Base-by-base conservation (phyloP, 2,113 vertebrate genomes). In the Oreochromis spilurus region DNA sequence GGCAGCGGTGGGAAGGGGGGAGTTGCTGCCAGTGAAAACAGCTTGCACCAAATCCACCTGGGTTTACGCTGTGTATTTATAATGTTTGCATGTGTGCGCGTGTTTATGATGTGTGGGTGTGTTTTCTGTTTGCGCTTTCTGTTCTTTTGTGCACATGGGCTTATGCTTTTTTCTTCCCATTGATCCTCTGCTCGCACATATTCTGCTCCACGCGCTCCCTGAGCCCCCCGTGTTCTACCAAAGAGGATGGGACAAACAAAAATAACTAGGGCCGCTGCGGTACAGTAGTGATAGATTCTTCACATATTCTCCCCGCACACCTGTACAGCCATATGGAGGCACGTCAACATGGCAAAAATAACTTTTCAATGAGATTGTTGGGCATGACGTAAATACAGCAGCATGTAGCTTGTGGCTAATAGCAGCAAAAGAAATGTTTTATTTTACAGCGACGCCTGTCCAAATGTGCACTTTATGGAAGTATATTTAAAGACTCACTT, bases 21-120 rank as follows among this genome's bases (percentile, higher is more conserved):
- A 97, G 95, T 5, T 70, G 92, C 95, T 96, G 97, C 97, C 97
- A 97, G 96, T 96, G 97, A 97, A 97, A 98, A 98, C 97, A 97
- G 98, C 98, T 99, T 98, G 98, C 97, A 97, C 96, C 96, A 96
- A 98, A 97, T 97, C 97, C 98, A 98, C 97, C 97, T 98, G 98
- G 98, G 97, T 96, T 97, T 97, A 95, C 91, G 93, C 95, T 88
- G 92, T 89, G 89, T 93, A 90, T 94, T 93, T 95, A 92, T 94
- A 92, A 94, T 93, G 90, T 92, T 87, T 89, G 87, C 82, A 58
- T 91, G 88, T 62, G 84, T 84, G 88, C 84, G n/a, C 34, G 79
- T 83, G 70, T 82, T 79, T 75, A 19, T 38, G 80, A 65, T 82
- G 86, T 88, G 86, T 80, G 81, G 34, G 52, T 85, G 89, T 70